Conservation (phyloP, 2,113 vertebrate genomes). For the Gallinago paraguaiae region DNA sequence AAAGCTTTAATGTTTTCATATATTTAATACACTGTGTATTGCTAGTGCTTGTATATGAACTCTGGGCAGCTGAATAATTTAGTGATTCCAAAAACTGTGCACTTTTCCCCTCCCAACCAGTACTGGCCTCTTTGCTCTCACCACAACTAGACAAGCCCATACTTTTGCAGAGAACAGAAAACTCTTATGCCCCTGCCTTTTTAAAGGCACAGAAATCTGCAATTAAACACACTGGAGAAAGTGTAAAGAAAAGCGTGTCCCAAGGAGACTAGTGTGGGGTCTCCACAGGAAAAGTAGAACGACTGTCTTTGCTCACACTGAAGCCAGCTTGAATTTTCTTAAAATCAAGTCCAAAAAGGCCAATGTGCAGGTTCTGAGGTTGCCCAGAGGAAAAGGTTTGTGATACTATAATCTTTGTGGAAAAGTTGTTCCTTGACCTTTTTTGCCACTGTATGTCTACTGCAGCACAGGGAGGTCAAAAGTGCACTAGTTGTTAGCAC, state of each 20-base stretch:
- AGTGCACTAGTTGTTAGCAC: constrained; percentile 65
- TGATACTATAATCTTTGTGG: constrained; percentile 52
- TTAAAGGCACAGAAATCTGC: background rate
- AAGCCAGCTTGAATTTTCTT: constrained; percentile 27
- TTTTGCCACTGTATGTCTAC: constrained; percentile 47
- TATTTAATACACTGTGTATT: background rate
- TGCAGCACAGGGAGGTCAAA: constrained; percentile 65
- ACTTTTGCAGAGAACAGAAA: background rate
- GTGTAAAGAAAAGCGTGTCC: background rate
- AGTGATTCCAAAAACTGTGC: background rate
- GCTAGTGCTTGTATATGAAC: background rate
- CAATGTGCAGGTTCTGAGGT: constrained; percentile 34
- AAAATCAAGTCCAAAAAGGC: constrained; percentile 35
- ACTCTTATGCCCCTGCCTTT: background rate
- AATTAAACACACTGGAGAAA: background rate
- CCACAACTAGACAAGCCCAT: background rate
- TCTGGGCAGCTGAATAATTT: background rate
- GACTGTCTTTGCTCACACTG: background rate
- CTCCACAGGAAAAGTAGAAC: background rate
- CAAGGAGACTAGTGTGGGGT: background rate
- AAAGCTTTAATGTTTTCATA: background rate
- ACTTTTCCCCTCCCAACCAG: background rate
- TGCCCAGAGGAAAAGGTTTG: constrained; percentile 49
- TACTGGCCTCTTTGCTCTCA: background rate
- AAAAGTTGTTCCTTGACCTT: constrained; percentile 69